Base-by-base conservation (phyloP, 2,113 vertebrate genomes). In the Triplophysa siluroides region DNA sequence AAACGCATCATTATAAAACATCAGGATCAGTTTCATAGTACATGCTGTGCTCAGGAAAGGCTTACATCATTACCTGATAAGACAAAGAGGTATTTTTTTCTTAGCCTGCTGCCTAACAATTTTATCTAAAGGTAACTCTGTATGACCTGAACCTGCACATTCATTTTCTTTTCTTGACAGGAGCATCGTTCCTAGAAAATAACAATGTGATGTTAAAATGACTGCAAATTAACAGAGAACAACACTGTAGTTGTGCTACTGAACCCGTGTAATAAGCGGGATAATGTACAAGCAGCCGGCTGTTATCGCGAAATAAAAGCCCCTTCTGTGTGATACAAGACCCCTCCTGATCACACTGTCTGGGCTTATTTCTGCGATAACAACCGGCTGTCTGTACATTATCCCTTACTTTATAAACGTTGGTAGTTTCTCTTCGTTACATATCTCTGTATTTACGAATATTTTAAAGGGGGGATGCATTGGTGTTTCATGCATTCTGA, bases 1-100 rank as follows among this genome's bases (percentile, higher is more conserved):
- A 65, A 76, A 47, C 13, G 29, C 26, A 54, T 64, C n/a, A 52
- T 68, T 78, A 62, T 79, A 78, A 78, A 83, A 52, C 52, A 67
- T 68, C 69, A 67, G 38, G 33, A 33, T 29, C 1, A 45, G 10
- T 67, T 50, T 65, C 29, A 72, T 33, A 4, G 73, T 65, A 18
- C 73, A 81, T 54, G 16, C 38, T 68, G 68, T 78, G 65, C 24
- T 56, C 21, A n/a, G 29, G 38, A 10, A 56, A 72, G 23, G 68
- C 38, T 45, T 26, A 63, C 21, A 76, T 73, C 60, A 80, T 14
- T 66, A 52, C 12, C 50, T 74, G 78, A 78, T 67, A 78, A 81
- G 61, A 33, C 75, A 54, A 16, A 8, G 72, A 3, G 47, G 11
- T 3, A 63, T 11, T 70, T 29, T 12, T 11, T 63, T 79, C 21